Percentiles rank a stretch among this genome's conserved stretches.
These are phyloP conservation scores for Urocynchramus pylzowi DNA, from an alignment of 2,113 vertebrate species.

Conservation along the genomic window DNA sequence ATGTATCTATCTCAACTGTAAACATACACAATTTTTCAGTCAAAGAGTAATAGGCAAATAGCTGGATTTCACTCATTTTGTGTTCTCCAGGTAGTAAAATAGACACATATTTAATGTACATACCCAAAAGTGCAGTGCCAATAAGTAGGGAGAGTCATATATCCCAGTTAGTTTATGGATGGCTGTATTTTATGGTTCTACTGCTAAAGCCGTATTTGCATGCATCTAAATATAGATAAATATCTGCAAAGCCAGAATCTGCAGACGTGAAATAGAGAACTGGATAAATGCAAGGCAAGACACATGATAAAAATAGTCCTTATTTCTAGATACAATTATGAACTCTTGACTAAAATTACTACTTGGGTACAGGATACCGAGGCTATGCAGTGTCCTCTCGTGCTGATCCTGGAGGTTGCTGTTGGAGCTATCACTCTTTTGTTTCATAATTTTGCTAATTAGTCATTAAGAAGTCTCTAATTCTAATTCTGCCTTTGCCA, in stretches of 20 bases:
- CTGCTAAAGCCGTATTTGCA: neutral
- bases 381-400: neutral
- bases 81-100: conserved; percentile 45
- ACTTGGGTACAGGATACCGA: neutral
- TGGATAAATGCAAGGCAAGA: neutral
- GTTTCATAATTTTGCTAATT: conserved; percentile 42
- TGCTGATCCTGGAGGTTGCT: neutral
- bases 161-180: neutral
- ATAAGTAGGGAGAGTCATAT: neutral
- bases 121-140: conserved; percentile 7
- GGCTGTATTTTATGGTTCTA: neutral
- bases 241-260: neutral
- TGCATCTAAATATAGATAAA: conserved; percentile 3
- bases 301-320: neutral
- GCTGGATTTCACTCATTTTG: conserved; percentile 39
- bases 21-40: neutral
- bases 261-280: neutral
- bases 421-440: neutral
- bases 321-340: neutral
- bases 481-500: neutral
- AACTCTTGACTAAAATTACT: neutral
- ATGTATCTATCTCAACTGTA: neutral
- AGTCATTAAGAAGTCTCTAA: conserved; percentile 30
- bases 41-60: conserved; percentile 42
- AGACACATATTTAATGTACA: conserved; percentile 22